These are phyloP conservation scores for Mus spicilegus DNA, from an alignment of 2,113 vertebrate species.

Conservation along the genomic window DNA sequence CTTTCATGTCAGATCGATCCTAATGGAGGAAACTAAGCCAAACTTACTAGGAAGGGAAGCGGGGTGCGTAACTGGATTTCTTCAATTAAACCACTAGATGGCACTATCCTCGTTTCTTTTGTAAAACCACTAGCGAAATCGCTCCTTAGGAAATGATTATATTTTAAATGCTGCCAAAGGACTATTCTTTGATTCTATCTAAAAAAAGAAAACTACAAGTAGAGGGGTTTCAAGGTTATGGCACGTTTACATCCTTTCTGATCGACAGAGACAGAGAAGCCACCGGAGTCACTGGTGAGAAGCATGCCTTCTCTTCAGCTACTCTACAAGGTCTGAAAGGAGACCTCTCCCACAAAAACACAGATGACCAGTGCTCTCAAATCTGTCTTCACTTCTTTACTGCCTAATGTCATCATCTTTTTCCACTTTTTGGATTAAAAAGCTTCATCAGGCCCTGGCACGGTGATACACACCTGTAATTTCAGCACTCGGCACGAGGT, in stretches of 20 bases:
- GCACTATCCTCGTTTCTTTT: slow-evolving; percentile 72
- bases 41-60: not conserved
- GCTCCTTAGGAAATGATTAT: not conserved
- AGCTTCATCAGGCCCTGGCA: not conserved
- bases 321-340: not conserved
- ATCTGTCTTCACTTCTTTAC: slow-evolving; percentile 3
- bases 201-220: not conserved
- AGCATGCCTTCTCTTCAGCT: not conserved
- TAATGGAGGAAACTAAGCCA: not conserved
- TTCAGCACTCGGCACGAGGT: not conserved
- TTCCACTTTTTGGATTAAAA: slow-evolving; percentile 21
- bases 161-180: not conserved
- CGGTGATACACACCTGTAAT: not conserved
- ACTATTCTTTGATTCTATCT: not conserved
- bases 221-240: not conserved
- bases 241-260: not conserved
- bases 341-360: not conserved
- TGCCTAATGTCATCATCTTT: not conserved
- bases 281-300: not conserved
- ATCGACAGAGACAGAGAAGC: not conserved
- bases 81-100: slow-evolving; percentile 77
- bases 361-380: not conserved
- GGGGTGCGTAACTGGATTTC: slow-evolving; percentile 37
- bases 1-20: not conserved
- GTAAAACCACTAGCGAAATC: not conserved